Evolutionary conservation across 1,140 invertebrate species (phyloP).

Genomic region (Habropoda laboriosa): DNA sequence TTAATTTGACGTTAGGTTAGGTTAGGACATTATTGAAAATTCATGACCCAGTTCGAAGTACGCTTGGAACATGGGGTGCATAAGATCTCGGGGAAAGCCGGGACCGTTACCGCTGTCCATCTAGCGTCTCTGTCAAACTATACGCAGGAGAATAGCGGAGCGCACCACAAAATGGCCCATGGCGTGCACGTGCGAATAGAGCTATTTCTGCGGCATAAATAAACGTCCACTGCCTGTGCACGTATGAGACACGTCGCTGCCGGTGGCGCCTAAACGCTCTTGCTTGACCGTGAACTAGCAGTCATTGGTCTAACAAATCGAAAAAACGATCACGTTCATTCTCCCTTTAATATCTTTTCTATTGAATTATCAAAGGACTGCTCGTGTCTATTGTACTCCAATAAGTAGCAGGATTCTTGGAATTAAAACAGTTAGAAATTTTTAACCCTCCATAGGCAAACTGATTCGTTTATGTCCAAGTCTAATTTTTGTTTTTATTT

Average conservation of each 20-base stretch:
- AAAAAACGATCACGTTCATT: not conserved
- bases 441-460: no score
- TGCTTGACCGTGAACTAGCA: conserved; percentile 61
- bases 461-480: no score
- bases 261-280: conserved; percentile 53
- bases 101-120: conserved; percentile 8
- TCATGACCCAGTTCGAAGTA: not conserved
- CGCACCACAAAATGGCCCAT: conserved; percentile 56
- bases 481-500: no score
- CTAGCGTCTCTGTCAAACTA: conserved; percentile 3
- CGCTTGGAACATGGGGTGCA: not conserved
- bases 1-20: no score
- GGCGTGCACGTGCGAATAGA: conserved; percentile 65
- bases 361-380: not conserved
- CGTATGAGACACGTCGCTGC: conserved; percentile 13
- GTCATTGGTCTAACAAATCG: conserved; percentile 6
- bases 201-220: conserved; percentile 63
- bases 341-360: not conserved
- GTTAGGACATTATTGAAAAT: no score
- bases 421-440: no score
- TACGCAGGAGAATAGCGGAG: conserved; percentile 33
- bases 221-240: conserved; percentile 9
- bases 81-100: not conserved
- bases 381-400: not conserved
- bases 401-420: no score